Evolutionary conservation across 2,888 invertebrate species (phyloP).

Genomic region (Parnassius mnemosyne): DNA sequence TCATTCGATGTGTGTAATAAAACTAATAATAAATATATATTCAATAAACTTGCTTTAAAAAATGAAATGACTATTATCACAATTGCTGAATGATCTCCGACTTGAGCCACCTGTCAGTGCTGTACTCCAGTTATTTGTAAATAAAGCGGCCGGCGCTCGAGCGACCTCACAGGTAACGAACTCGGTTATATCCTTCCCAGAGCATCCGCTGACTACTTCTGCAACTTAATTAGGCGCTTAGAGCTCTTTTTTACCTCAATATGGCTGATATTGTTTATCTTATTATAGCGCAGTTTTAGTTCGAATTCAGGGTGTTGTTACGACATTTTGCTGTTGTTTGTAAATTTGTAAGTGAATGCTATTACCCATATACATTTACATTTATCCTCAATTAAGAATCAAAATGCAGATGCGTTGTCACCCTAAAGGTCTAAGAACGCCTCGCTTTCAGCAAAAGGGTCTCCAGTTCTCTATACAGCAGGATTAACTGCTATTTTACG

Average conservation of each 20-base stretch:
- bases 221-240: constrained; percentile 1
- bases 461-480: too few species aligned
- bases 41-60: neutral
- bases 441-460: too few species aligned
- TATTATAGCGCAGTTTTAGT: neutral
- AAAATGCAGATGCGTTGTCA: too few species aligned
- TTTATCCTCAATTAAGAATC: too few species aligned
- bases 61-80: neutral
- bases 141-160: constrained; percentile 1
- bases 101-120: neutral
- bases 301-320: too few species aligned
- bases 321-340: too few species aligned
- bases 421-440: too few species aligned
- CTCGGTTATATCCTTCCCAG: constrained; percentile 1
- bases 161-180: constrained; percentile 1
- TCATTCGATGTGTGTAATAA: too few species aligned
- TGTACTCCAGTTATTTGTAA: constrained; percentile 6
- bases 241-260: neutral
- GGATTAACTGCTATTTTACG: too few species aligned
- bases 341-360: too few species aligned
- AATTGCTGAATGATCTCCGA: neutral
- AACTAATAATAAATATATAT: too few species aligned
- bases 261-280: neutral
- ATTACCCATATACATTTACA: too few species aligned
- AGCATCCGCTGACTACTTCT: neutral